Evolutionary conservation across 1,140 invertebrate genomes (phyloP), one percentile per base, ranked within the genome.

Genomic region (Trichogramma pretiosum): DNA sequence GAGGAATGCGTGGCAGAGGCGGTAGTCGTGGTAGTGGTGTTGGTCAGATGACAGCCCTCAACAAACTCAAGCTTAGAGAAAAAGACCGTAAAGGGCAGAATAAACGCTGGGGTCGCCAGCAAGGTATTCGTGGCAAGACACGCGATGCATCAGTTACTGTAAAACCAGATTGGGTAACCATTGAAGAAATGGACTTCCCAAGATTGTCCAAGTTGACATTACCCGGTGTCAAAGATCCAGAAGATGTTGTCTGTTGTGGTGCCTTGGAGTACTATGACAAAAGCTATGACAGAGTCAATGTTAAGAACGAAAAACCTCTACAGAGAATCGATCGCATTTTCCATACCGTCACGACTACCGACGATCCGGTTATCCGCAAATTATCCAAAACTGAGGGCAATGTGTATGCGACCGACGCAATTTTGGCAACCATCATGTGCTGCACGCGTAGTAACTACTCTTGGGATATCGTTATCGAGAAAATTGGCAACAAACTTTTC

Each of bases 111-210:
- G 89, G 89, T 47, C 81, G 80, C 42, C 86, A 90, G 57, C 83
- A 87, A 58, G 85, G 89, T 41, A 79, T 82, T 54, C 74, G 82
- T 33, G 77, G 82, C 57, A 80, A 81, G 47, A 94, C 94, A 60
- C 81, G 97, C 18, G 95, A 98, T 74, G 93, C 96, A 0, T 99
- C 96, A 1, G 96, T 99, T 1, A 93, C 92, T 46, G 93, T 99
- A 2, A 78, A 87, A 40, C 87, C 94, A 5, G 92, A 93, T 52
- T 99, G 97, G 97, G 82, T 83, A 26, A 94, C 95, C 5, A 89
- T 99, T 60, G 93, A 99, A 65, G 96, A 99, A 67, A 96, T 99
- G 89, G 96, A 99, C 73, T 99, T 99, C 65, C 89, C 90, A 11
- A 80, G 94, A 11, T 76, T 99, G 11, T 80, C 84, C 7, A 99